Base-by-base conservation (phyloP, 1,140 invertebrate species). In the Ruditapes philippinarum region DNA sequence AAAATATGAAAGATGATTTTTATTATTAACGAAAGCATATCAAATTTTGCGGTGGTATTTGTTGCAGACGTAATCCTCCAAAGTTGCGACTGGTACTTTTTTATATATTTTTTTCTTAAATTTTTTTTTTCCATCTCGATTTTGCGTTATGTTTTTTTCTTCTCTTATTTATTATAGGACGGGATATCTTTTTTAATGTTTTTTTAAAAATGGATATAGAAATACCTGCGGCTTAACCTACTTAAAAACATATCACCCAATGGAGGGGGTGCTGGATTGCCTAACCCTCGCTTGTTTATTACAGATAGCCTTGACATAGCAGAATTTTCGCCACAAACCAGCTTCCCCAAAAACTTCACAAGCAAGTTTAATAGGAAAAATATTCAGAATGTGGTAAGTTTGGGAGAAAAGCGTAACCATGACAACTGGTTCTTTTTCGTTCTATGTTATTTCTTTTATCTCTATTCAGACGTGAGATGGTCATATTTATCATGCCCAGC, bases 241-340 rank as follows among this genome's bases (percentile, higher is more conserved):
- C 0, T 95, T 99, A 38, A n/a, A 98, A 98, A 93, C 97, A 97
- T 92, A 98, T 99, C 11, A 97, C 97, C n/a, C 81, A 98, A 98
- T 22, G 99, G 99, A 7, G 97, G 97, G 4, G 97, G n/a, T 99
- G 31, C 97, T 97, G 12, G 99, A 99, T 87, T 96, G 98, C 90
- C 98, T 99, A 99, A 99, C 94, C 97, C 97, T 84, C 96, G 98
- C 73, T 96, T 99, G 0, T 99, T 99, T 95, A 99, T 98, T 95
- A 98, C 98, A 0, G 96, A 98, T 51, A 97, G 97, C 38, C 98
- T 99, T 57, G 97, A 98, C 62, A 99, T 98, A 96, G 96, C 4
- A 97, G 97, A 90, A 97, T 99, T 9, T 97, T 96, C 88, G 97
- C 97, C 92, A n/a, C n/a, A n/a, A 83, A 28, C 38, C n/a, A 38